Percentiles rank a stretch among this genome's conserved stretches.
Conservation (phyloP, 2,888 invertebrate genomes). For the Serrognathus titanus region DNA sequence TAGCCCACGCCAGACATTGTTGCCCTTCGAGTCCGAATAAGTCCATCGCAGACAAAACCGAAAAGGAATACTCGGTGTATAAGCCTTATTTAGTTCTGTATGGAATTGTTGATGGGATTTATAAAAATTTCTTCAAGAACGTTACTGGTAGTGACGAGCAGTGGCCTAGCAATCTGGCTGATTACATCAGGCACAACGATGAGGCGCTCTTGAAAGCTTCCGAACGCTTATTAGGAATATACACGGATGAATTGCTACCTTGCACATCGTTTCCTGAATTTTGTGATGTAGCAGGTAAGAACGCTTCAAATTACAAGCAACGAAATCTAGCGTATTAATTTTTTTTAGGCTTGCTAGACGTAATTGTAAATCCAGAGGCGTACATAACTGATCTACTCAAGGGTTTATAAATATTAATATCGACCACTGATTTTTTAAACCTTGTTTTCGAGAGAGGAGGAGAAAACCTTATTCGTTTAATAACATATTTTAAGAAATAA, state of each 20-base stretch:
- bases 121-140: constrained; percentile 81
- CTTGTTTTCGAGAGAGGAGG: constrained; percentile 8
- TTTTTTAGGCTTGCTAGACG: constrained; percentile 60
- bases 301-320: neutral
- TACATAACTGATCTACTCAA: constrained; percentile 56
- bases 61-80: constrained; percentile 74
- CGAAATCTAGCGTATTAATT: neutral
- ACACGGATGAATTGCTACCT: constrained; percentile 86
- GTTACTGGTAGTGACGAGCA: constrained; percentile 72
- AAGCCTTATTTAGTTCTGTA: constrained; percentile 84
- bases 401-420: constrained; percentile 36
- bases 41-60: constrained; percentile 51
- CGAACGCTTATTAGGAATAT: constrained; percentile 74
- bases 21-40: constrained; percentile 62
- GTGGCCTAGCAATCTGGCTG: constrained; percentile 87
- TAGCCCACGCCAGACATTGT: constrained; percentile 72
- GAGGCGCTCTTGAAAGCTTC: constrained; percentile 84
- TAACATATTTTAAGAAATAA: constrained; percentile 21
- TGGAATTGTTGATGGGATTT: constrained; percentile 80
- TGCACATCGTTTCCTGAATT: constrained; percentile 89
- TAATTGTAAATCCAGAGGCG: constrained; percentile 63
- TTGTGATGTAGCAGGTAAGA: constrained; percentile 83
- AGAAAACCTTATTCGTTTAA: constrained; percentile 12
- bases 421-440: constrained; percentile 7
- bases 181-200: constrained; percentile 92